phyloP scores from a whole-genome alignment of 2,888 invertebrate genomes.

The Mythimna vitellina region DNA sequence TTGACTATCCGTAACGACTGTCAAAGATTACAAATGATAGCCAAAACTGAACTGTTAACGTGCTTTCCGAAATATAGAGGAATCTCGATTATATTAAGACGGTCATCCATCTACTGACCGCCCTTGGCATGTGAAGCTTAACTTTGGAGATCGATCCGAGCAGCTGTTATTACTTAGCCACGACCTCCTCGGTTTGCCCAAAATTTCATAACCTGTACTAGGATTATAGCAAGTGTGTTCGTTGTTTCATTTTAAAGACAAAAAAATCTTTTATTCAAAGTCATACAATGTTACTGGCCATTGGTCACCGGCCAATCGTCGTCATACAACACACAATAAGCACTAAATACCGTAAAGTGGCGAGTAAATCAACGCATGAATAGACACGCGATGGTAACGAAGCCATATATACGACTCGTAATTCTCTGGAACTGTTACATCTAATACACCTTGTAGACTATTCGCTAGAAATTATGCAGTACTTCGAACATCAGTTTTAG shows the following conservation, averaged over 20 bases:
- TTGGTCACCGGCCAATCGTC: conserved; percentile 31
- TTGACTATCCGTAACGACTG: no score
- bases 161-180: no score
- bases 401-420: conserved; percentile 65
- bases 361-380: conserved; percentile 69
- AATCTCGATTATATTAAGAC: no score
- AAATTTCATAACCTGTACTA: neutral
- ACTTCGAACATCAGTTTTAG: conserved; percentile 27
- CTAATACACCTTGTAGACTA: conserved; percentile 54
- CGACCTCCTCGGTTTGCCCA: neutral
- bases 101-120: no score
- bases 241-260: neutral
- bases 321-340: conserved; percentile 57
- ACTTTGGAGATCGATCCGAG: no score
- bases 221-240: neutral
- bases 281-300: conserved; percentile 17
- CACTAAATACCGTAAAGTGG: conserved; percentile 62
- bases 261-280: neutral
- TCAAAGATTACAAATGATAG: no score
- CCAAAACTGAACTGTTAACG: no score
- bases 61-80: no score
- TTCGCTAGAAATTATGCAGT: conserved; percentile 48
- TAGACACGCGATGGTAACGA: conserved; percentile 65
- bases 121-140: no score
- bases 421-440: conserved; percentile 63